phyloP scores from a whole-genome alignment of 2,797 vertebrate genomes.

The Eutrigla gurnardus region DNA sequence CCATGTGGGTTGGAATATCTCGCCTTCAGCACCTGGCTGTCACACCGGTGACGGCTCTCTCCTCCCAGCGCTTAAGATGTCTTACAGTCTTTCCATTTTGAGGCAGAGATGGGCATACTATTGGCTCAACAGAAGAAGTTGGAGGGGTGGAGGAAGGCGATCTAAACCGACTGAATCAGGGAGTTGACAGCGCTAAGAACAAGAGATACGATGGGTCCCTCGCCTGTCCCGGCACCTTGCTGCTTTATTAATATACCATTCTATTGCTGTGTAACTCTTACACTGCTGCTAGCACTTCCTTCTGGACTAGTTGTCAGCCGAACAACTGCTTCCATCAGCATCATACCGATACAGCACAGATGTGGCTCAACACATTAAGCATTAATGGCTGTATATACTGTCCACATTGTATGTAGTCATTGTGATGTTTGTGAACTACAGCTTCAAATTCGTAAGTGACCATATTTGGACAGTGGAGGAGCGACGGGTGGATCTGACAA shows the following conservation, averaged over 20 bases:
- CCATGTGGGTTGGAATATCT: constrained; percentile 52
- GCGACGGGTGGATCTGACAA: no score
- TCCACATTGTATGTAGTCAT: background rate
- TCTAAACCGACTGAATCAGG: constrained; percentile 43
- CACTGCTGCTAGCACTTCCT: constrained; percentile 17
- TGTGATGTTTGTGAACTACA: no score
- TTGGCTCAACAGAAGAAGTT: constrained; percentile 40
- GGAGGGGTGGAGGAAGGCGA: constrained; percentile 38
- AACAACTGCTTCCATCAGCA: constrained; percentile 6
- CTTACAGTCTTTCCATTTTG: constrained; percentile 46
- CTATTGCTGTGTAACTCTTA: constrained; percentile 9
- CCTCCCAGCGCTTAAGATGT: constrained; percentile 61
- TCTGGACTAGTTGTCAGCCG: constrained; percentile 26
- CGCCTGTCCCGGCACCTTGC: constrained; percentile 11
- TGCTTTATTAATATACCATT: constrained; percentile 13
- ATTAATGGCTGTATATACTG: background rate
- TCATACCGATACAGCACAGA: background rate
- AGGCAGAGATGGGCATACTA: constrained; percentile 46
- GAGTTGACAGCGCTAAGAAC: constrained; percentile 27
- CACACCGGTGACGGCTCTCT: constrained; percentile 62
- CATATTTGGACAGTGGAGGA: no score
- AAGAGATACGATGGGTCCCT: constrained; percentile 13
- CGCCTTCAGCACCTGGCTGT: constrained; percentile 69
- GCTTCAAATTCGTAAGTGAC: no score
- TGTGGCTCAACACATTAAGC: constrained; percentile 5